These are phyloP conservation scores for Onchidella celtica DNA, from an alignment of 2,888 invertebrate species.

Conservation along the genomic window DNA sequence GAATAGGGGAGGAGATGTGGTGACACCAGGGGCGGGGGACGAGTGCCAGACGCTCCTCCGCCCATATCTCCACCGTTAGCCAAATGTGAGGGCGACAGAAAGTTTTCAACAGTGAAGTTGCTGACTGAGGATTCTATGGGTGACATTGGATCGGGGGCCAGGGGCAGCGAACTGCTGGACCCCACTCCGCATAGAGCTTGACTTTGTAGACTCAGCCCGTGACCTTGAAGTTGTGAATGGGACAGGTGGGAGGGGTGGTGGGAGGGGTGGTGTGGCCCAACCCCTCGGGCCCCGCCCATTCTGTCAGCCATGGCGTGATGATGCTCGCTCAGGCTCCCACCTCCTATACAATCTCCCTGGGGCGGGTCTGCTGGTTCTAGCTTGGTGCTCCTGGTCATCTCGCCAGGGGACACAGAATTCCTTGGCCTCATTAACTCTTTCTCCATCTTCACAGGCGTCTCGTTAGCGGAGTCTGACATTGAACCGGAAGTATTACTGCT, in stretches of 20 bases:
- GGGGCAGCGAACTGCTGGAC: slow-evolving; percentile 66
- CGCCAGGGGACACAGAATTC: slow-evolving; percentile 49
- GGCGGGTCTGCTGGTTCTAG: slow-evolving; percentile 69
- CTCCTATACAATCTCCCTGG: slow-evolving; percentile 41
- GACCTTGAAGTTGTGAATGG: slow-evolving; percentile 41
- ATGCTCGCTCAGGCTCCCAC: background rate
- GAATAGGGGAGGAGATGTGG: slow-evolving; percentile 69
- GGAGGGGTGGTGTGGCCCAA: background rate
- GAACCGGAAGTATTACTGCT: slow-evolving; percentile 44
- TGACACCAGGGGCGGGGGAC: slow-evolving; percentile 67
- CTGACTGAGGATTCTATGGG: slow-evolving; percentile 60
- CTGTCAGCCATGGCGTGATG: slow-evolving; percentile 31
- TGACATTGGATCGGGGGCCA: slow-evolving; percentile 67
- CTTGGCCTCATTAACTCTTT: slow-evolving; percentile 51
- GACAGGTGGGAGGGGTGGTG: slow-evolving; percentile 40
- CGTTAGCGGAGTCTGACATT: slow-evolving; percentile 22
- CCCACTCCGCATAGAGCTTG: slow-evolving; percentile 49
- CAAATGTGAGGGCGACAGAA: slow-evolving; percentile 66
- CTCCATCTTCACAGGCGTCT: slow-evolving; percentile 49
- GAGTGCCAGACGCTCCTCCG: slow-evolving; percentile 54
- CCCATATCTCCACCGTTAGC: slow-evolving; percentile 36
- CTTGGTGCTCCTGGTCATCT: slow-evolving; percentile 61
- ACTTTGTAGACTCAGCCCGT: slow-evolving; percentile 27
- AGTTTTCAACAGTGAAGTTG: slow-evolving; percentile 76
- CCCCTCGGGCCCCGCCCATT: slow-evolving; percentile 32